These are phyloP conservation scores for Emberiza fucata DNA, from an alignment of 2,113 vertebrate species.

Conservation along the genomic window DNA sequence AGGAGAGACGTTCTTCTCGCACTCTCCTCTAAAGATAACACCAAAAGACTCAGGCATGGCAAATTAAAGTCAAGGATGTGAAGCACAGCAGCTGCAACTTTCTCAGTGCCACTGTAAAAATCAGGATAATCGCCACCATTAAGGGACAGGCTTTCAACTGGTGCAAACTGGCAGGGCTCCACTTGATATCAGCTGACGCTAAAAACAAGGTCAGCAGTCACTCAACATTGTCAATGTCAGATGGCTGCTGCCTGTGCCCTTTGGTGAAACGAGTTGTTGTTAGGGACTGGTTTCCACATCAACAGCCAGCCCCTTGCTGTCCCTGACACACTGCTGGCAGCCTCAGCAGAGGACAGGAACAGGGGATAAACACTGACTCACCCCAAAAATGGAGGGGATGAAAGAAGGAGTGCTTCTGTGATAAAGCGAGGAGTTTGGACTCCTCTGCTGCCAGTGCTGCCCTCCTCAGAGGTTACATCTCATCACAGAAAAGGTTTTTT, in stretches of 20 bases:
- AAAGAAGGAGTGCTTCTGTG: neutral
- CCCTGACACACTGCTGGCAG: neutral
- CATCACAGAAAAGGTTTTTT: neutral
- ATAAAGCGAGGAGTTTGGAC: neutral
- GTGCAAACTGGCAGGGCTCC: constrained; percentile 51
- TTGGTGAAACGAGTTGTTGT: constrained; percentile 34
- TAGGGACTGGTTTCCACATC: neutral
- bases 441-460: neutral
- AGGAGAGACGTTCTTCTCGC: neutral
- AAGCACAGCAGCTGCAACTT: neutral
- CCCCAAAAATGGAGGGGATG: neutral
- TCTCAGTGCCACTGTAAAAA: neutral
- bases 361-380: neutral
- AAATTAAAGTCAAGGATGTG: neutral
- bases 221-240: constrained; percentile 24
- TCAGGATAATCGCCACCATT: neutral
- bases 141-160: constrained; percentile 42
- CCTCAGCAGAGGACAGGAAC: neutral
- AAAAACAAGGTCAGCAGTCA: constrained; percentile 58
- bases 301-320: neutral
- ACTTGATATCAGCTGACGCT: constrained; percentile 17
- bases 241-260: neutral
- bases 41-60: neutral
- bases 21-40: neutral
- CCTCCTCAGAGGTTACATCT: neutral